Evolutionary conservation across 2,113 vertebrate species (phyloP).

Genomic region (Gallinago media): DNA sequence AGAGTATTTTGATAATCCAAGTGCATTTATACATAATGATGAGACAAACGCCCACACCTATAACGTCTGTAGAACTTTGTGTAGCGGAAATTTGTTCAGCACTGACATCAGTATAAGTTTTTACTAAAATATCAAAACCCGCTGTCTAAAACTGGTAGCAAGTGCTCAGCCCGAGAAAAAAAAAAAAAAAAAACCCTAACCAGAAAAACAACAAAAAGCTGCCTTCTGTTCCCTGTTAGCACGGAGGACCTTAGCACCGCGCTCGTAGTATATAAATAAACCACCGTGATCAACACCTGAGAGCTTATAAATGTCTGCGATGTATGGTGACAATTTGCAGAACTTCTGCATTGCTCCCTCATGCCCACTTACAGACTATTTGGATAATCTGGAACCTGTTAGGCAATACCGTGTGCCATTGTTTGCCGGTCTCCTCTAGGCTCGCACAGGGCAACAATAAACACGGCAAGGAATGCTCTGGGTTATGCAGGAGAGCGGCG

Average conservation of each 20-base stretch:
- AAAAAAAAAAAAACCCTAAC: neutral
- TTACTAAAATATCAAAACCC: neutral
- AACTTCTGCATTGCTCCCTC: constrained; percentile 42
- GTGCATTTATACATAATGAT: neutral
- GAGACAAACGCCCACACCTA: neutral
- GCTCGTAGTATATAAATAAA: constrained; percentile 21
- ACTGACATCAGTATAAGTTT: neutral
- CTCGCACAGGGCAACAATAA: neutral
- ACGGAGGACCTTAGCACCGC: neutral
- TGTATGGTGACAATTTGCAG: constrained; percentile 63
- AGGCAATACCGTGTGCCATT: neutral
- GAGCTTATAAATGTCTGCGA: constrained; percentile 53
- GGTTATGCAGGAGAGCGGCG: neutral
- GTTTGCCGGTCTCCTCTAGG: neutral
- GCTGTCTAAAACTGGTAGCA: neutral
- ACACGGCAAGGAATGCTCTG: neutral
- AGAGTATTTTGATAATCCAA: neutral
- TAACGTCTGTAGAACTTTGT: neutral
- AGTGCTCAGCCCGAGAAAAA: neutral
- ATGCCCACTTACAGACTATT: constrained; percentile 47
- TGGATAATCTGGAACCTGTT: constrained; percentile 58
- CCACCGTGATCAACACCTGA: constrained; percentile 49
- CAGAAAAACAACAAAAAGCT: neutral
- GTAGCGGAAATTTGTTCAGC: neutral
- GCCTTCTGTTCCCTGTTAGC: neutral